Percentiles rank a stretch among this genome's conserved stretches.
Evolutionary conservation across 1,140 invertebrate species (phyloP).

Genomic region (Amphibalanus amphitrite): DNA sequence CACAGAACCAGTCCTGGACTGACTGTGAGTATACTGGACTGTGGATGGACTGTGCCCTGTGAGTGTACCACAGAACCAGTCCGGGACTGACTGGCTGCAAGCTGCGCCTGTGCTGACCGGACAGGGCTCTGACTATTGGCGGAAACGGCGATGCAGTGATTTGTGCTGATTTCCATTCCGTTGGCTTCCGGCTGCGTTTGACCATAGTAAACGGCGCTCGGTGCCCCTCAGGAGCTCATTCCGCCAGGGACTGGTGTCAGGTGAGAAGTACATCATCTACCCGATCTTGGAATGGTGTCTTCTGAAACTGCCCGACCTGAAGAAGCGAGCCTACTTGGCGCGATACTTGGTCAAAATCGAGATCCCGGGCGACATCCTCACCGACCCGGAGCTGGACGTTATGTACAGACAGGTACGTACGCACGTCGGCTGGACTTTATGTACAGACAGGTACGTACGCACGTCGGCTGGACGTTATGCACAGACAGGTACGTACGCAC

Average conservation of each 20-base stretch:
- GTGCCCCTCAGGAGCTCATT: slow-evolving; percentile 14
- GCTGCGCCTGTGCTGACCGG: neutral
- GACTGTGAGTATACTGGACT: neutral
- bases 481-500: too few species aligned
- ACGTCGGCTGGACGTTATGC: too few species aligned
- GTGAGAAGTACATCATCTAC: slow-evolving; percentile 50
- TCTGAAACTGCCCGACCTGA: slow-evolving; percentile 45
- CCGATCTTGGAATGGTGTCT: slow-evolving; percentile 64
- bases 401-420: too few species aligned
- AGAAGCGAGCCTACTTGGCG: slow-evolving; percentile 64
- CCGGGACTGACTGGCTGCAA: neutral
- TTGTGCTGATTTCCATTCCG: neutral
- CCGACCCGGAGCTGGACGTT: slow-evolving; percentile 54
- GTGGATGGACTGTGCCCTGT: too few species aligned
- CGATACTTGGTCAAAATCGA: slow-evolving; percentile 55
- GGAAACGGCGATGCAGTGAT: neutral
- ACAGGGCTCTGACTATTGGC: neutral
- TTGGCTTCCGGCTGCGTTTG: neutral
- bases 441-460: too few species aligned
- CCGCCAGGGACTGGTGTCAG: slow-evolving; percentile 22
- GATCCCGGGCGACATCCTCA: slow-evolving; percentile 56
- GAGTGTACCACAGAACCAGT: too few species aligned
- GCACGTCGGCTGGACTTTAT: too few species aligned
- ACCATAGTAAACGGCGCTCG: neutral
- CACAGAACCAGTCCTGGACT: too few species aligned